Evolutionary conservation across 1,140 invertebrate genomes (phyloP).

Genomic region (Philaenus spumarius): DNA sequence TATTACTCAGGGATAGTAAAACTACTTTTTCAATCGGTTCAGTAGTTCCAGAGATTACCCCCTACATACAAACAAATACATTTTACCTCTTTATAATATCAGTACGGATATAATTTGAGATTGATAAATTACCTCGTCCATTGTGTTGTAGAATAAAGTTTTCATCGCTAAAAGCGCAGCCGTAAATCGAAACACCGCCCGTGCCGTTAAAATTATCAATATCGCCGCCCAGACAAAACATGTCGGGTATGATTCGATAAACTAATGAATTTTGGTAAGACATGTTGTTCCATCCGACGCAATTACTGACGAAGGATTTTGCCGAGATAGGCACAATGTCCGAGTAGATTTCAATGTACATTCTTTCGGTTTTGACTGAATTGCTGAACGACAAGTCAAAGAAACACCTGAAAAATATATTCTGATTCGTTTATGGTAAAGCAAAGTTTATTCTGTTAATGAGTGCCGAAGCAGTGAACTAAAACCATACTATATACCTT

Average conservation of each 20-base stretch:
- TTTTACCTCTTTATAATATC: too few species aligned
- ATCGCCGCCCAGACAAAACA: conserved; percentile 11
- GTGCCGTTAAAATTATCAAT: conserved; percentile 2
- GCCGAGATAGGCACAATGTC: conserved; percentile 8
- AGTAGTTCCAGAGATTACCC: too few species aligned
- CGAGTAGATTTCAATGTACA: not conserved
- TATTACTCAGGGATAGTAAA: too few species aligned
- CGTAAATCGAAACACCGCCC: conserved; percentile 5
- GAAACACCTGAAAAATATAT: conserved; percentile 1
- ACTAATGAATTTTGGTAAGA: not conserved
- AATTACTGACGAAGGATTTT: not conserved
- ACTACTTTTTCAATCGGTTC: too few species aligned
- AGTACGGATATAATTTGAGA: too few species aligned
- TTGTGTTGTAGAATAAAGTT: conserved; percentile 7
- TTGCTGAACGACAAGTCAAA: conserved; percentile 1
- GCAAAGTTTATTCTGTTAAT: too few species aligned
- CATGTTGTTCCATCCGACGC: not conserved
- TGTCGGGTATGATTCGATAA: not conserved
- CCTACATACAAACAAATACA: too few species aligned
- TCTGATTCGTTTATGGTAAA: too few species aligned
- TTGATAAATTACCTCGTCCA: conserved; percentile 8
- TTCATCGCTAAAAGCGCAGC: conserved; percentile 1
- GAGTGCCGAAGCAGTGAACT: too few species aligned
- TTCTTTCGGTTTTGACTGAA: not conserved
- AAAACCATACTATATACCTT: too few species aligned